phyloP scores from a whole-genome alignment of 2,113 vertebrate genomes.

The Ictidomys tridecemlineatus region DNA sequence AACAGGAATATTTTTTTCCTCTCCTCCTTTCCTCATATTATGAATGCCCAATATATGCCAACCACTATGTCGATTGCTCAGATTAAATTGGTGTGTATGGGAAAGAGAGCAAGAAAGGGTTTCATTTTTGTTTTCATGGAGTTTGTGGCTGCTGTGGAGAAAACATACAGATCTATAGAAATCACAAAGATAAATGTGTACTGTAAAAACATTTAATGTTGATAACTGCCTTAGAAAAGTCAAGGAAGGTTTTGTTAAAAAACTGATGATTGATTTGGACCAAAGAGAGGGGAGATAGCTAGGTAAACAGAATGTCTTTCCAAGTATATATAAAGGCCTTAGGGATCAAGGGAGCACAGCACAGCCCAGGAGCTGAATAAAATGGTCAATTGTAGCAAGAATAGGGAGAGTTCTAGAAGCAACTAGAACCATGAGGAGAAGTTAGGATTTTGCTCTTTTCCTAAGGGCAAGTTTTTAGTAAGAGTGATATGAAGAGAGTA shows the following conservation, averaged over 20 bases:
- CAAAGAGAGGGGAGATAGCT: not conserved
- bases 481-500: not conserved
- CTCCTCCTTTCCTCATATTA: not conserved
- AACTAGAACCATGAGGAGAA: not conserved
- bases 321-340: not conserved
- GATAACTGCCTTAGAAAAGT: not conserved
- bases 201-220: conserved; percentile 31
- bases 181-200: not conserved
- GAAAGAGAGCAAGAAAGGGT: not conserved
- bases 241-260: not conserved
- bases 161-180: not conserved
- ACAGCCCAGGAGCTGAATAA: not conserved
- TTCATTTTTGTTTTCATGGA: not conserved
- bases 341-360: not conserved
- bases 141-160: not conserved
- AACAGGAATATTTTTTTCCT: not conserved
- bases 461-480: not conserved
- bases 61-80: not conserved
- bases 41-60: not conserved
- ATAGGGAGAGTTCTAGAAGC: not conserved
- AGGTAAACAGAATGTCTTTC: not conserved
- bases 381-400: not conserved
- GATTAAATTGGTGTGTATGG: not conserved
- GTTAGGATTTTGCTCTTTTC: not conserved
- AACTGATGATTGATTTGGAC: not conserved